phyloP scores from a whole-genome alignment of 2,888 invertebrate species.

The Rhodophaea formosa region DNA sequence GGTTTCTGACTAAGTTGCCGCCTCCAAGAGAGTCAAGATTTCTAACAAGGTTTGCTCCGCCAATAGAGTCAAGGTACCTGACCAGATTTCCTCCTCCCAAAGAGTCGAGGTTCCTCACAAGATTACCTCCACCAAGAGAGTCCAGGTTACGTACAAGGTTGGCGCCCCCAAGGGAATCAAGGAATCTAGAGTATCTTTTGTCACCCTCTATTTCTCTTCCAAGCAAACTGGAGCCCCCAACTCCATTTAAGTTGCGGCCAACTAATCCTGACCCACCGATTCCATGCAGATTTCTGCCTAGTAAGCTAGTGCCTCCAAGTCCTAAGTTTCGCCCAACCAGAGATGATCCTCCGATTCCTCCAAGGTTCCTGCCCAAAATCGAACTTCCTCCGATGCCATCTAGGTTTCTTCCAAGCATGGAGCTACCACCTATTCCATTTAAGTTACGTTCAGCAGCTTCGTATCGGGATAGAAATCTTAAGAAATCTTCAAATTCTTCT shows the following conservation, averaged over 20 bases:
- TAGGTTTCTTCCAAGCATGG: conserved; percentile 38
- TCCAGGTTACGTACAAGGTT: conserved; percentile 39
- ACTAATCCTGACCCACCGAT: conserved; percentile 32
- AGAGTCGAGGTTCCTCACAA: conserved; percentile 64
- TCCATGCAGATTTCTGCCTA: conserved; percentile 33
- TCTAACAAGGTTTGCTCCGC: conserved; percentile 69
- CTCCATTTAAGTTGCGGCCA: conserved; percentile 31
- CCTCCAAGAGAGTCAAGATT: conserved; percentile 69
- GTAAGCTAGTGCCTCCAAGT: conserved; percentile 32
- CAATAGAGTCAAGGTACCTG: conserved; percentile 62
- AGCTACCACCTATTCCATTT: conserved; percentile 41
- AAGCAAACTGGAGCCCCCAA: conserved; percentile 38
- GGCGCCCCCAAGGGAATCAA: conserved; percentile 36
- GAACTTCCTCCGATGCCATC: conserved; percentile 39
- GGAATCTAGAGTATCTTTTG: conserved; percentile 45
- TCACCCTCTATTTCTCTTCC: conserved; percentile 46
- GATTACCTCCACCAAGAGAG: conserved; percentile 63
- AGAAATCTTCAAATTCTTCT: conserved; percentile 58
- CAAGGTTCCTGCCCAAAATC: conserved; percentile 41
- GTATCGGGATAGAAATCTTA: conserved; percentile 55
- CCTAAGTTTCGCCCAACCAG: conserved; percentile 35
- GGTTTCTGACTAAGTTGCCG: conserved; percentile 64
- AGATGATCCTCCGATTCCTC: conserved; percentile 43
- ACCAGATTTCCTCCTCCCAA: conserved; percentile 71
- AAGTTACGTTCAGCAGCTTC: conserved; percentile 45